phyloP scores from a whole-genome alignment of 2,888 invertebrate genomes.

The Drosophila melanosoma region DNA sequence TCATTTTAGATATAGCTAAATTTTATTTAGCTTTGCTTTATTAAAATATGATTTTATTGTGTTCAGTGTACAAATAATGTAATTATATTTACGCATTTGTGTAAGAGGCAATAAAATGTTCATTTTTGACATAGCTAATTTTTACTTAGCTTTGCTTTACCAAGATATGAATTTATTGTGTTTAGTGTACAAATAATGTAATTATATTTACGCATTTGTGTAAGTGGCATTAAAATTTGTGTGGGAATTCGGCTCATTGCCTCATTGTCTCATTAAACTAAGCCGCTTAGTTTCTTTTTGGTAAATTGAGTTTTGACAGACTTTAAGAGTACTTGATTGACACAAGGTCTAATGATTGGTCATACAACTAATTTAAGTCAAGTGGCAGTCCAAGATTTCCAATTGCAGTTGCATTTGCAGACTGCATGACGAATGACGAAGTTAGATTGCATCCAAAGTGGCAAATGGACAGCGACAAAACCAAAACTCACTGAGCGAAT shows the following conservation, averaged over 20 bases:
- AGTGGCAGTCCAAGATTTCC: constrained; percentile 2
- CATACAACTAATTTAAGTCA: constrained; percentile 4
- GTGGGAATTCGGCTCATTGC: neutral
- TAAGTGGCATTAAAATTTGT: neutral
- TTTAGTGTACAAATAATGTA: neutral
- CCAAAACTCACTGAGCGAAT: constrained; percentile 47
- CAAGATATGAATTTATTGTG: too few species aligned
- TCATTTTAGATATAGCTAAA: too few species aligned
- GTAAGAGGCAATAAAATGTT: neutral
- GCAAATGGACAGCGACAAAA: constrained; percentile 22
- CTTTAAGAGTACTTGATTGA: neutral
- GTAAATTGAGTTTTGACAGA: neutral
- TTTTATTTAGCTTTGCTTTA: too few species aligned
- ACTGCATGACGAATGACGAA: constrained; percentile 51
- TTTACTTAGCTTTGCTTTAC: too few species aligned
- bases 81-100: neutral
- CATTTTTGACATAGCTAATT: too few species aligned
- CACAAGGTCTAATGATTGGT: constrained; percentile 5
- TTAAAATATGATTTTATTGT: too few species aligned
- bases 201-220: neutral
- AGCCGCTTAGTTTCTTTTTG: neutral
- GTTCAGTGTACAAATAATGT: neutral
- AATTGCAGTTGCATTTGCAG: constrained; percentile 19
- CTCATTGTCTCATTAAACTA: neutral
- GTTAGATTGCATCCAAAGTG: constrained; percentile 43